Evolutionary conservation across 1,140 invertebrate genomes (phyloP).

Genomic region (Nasonia longicornis): DNA sequence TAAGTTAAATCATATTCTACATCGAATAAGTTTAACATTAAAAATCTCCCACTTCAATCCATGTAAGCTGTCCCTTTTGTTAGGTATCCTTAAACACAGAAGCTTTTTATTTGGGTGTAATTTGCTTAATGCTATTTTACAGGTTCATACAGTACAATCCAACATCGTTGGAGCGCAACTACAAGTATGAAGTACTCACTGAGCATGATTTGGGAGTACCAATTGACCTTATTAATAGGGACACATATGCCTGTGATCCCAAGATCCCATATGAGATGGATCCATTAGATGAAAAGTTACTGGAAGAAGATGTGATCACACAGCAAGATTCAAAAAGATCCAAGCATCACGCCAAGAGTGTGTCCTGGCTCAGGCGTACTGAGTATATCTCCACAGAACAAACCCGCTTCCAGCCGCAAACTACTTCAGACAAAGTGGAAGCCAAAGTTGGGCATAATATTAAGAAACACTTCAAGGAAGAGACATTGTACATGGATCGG

Average conservation of each 20-base stretch:
- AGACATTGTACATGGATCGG: slow-evolving; percentile 95
- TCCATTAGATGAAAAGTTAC: slow-evolving; percentile 90
- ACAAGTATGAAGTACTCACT: slow-evolving; percentile 95
- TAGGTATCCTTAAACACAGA: too few species aligned
- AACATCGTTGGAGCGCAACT: slow-evolving; percentile 92
- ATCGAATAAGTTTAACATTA: neutral
- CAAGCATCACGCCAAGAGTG: slow-evolving; percentile 91
- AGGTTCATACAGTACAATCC: slow-evolving; percentile 97
- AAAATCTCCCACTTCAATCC: too few species aligned
- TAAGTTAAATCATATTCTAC: slow-evolving; percentile 57
- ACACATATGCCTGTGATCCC: slow-evolving; percentile 86
- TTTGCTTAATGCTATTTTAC: slow-evolving; percentile 52
- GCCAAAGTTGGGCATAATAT: slow-evolving; percentile 98
- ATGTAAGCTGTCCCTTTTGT: too few species aligned
- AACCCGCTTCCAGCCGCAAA: slow-evolving; percentile 95
- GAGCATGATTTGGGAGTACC: slow-evolving; percentile 97
- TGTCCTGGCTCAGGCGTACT: slow-evolving; percentile 96
- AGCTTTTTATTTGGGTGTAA: neutral
- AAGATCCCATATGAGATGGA: slow-evolving; percentile 76
- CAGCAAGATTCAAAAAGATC: slow-evolving; percentile 90
- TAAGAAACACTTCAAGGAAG: slow-evolving; percentile 94
- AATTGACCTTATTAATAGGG: slow-evolving; percentile 96
- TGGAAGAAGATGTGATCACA: slow-evolving; percentile 93
- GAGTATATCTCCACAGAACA: slow-evolving; percentile 99
- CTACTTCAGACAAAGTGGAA: slow-evolving; percentile 93